A percentile compares a stretch with the other conserved stretches of the same genome.
Evolutionary conservation across 2,113 vertebrate genomes (phyloP).

Genomic region (Pterocles orientalis): DNA sequence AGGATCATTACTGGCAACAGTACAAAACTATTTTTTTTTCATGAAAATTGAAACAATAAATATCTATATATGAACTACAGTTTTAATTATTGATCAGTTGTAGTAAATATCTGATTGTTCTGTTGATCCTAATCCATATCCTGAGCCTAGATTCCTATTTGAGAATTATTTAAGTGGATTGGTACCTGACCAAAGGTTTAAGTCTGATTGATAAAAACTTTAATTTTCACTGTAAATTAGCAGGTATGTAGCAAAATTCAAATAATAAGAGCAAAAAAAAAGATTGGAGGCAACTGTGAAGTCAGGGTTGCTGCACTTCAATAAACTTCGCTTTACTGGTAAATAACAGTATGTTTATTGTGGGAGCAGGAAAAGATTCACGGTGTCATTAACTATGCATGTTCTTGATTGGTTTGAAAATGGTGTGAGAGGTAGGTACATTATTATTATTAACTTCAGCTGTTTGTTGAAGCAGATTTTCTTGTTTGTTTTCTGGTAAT

Average conservation of each 20-base stretch:
- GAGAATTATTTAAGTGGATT: not conserved
- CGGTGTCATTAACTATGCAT: fast-evolving
- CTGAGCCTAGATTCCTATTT: not conserved
- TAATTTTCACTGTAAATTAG: not conserved
- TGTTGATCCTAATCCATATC: not conserved
- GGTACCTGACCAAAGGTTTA: not conserved
- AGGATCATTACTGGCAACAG: not conserved
- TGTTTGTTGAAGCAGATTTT: not conserved
- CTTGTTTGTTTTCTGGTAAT: not conserved
- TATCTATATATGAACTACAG: not conserved
- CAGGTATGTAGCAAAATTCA: not conserved
- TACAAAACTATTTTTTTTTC: not conserved
- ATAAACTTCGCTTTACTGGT: not conserved
- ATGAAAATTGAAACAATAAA: not conserved
- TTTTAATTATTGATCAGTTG: not conserved
- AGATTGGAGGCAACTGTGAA: not conserved
- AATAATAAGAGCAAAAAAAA: not conserved
- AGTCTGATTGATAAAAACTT: not conserved
- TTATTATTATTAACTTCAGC: not conserved
- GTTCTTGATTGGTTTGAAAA: not conserved
- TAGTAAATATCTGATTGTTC: not conserved
- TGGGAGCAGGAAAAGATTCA: not conserved
- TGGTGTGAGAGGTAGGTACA: no score
- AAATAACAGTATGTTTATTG: not conserved
- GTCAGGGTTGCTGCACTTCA: fast-evolving